Conservation (phyloP, 2,888 invertebrate genomes). For the Caenorhabditis afra region DNA sequence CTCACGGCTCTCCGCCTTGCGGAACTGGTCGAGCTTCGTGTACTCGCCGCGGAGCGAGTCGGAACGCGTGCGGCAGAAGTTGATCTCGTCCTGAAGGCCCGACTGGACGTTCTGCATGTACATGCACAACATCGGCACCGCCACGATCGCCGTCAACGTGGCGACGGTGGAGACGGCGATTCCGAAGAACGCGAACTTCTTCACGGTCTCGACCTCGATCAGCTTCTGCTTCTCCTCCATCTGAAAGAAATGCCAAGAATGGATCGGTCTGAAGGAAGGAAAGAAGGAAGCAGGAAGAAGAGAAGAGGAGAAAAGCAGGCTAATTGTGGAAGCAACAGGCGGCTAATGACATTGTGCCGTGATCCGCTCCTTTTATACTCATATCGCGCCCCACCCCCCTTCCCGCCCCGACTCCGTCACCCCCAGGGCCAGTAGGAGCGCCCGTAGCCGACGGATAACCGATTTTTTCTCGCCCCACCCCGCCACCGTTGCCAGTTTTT, state of each 20-base stretch:
- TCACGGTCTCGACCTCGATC: slow-evolving; percentile 75
- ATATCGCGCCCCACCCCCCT: slow-evolving; percentile 27
- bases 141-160: slow-evolving; percentile 68
- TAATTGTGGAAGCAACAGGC: slow-evolving; percentile 6
- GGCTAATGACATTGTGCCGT: slow-evolving; percentile 28
- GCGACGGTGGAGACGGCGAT: slow-evolving; percentile 68
- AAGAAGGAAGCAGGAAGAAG: background rate
- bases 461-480: slow-evolving; percentile 58
- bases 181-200: slow-evolving; percentile 79
- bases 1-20: slow-evolving; percentile 64
- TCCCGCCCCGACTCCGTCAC: slow-evolving; percentile 39
- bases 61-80: slow-evolving; percentile 73
- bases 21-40: slow-evolving; percentile 66
- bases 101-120: slow-evolving; percentile 76
- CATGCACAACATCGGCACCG: slow-evolving; percentile 70
- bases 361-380: slow-evolving; percentile 36
- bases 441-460: slow-evolving; percentile 44
- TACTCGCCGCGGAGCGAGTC: slow-evolving; percentile 72
- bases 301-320: background rate
- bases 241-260: background rate
- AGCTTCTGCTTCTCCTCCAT: slow-evolving; percentile 66
- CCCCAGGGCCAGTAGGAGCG: slow-evolving; percentile 47
- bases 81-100: slow-evolving; percentile 75
- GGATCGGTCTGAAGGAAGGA: background rate
- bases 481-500: slow-evolving; percentile 54